Evolutionary conservation across 2,797 vertebrate genomes (phyloP).

Genomic region (Thamnophis elegans): DNA sequence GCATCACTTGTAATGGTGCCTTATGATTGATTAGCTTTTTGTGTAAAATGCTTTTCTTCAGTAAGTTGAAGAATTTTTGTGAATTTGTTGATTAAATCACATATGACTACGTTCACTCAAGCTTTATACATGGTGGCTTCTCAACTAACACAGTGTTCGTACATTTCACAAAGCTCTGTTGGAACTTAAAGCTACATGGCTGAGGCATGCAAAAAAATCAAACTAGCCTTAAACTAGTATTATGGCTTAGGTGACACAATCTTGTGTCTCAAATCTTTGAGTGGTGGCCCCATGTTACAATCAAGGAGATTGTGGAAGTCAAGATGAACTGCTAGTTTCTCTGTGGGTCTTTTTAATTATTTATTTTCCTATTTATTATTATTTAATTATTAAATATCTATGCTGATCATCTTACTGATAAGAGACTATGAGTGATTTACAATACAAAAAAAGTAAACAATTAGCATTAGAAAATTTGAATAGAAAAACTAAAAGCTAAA

Average conservation of each 20-base stretch:
- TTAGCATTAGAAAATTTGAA: background rate
- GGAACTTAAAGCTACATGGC: background rate
- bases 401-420: background rate
- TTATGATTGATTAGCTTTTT: background rate
- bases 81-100: background rate
- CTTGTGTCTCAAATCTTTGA: background rate
- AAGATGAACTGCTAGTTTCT: background rate
- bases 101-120: background rate
- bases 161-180: background rate
- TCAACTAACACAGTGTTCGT: background rate
- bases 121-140: background rate
- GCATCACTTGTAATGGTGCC: background rate
- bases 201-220: background rate
- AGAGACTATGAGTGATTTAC: background rate
- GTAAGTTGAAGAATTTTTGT: background rate
- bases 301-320: background rate
- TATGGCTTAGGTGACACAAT: background rate
- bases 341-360: background rate
- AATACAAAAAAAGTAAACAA: background rate
- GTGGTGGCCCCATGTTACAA: background rate
- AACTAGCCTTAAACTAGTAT: background rate
- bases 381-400: background rate
- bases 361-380: background rate
- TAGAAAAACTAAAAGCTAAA: background rate
- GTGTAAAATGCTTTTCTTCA: background rate